Evolutionary conservation across 2,113 vertebrate species (phyloP).

Genomic region (Indicator indicator): DNA sequence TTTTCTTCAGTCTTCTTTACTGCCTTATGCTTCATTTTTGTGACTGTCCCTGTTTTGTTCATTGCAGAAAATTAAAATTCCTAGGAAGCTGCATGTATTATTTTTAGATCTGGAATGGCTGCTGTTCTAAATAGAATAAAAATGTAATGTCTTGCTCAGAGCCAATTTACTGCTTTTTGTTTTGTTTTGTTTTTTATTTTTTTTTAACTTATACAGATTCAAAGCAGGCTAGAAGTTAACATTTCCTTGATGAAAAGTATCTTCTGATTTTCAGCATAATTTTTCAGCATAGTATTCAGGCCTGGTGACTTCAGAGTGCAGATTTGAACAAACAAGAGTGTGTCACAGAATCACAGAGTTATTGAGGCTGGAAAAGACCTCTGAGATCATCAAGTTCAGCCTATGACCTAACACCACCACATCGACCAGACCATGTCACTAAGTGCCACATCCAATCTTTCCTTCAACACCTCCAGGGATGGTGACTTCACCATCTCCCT

Average conservation of each 20-base stretch:
- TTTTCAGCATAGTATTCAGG: neutral
- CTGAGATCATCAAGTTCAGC: too few relatives aligned
- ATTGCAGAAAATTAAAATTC: conserved; percentile 14
- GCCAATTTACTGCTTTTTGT: neutral
- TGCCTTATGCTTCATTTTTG: neutral
- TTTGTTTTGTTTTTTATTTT: neutral
- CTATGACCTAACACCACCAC: too few relatives aligned
- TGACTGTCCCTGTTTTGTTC: neutral
- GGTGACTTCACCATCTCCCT: too few relatives aligned
- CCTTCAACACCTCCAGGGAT: too few relatives aligned
- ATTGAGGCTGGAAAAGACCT: too few relatives aligned
- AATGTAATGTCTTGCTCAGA: neutral
- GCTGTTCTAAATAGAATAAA: neutral
- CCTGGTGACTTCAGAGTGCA: neutral
- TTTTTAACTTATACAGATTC: neutral
- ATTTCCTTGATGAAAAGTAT: neutral
- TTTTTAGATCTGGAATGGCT: neutral
- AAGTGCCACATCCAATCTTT: too few relatives aligned
- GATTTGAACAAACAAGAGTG: neutral
- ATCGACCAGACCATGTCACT: too few relatives aligned
- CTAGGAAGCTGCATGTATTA: neutral
- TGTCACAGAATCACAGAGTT: too few relatives aligned
- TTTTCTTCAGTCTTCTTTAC: neutral
- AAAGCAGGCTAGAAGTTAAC: neutral
- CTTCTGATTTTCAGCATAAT: neutral